Percentiles rank a stretch among this genome's conserved stretches.
Evolutionary conservation across 2,797 vertebrate species (phyloP).

Genomic region (Semotilus atromaculatus): DNA sequence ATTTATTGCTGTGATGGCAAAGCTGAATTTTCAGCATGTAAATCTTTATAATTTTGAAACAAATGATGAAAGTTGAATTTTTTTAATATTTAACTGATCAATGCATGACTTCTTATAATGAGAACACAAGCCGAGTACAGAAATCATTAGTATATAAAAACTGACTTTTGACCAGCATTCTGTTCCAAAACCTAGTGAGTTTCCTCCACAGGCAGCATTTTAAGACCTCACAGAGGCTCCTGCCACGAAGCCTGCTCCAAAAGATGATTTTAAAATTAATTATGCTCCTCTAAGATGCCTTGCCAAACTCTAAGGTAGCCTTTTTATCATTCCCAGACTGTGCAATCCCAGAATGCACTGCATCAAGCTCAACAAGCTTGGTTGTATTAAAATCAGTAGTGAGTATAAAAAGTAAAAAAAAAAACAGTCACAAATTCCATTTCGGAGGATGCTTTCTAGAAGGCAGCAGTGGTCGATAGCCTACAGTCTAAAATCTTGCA

Average conservation of each 20-base stretch:
- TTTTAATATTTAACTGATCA: background rate
- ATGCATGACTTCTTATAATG: constrained; percentile 10
- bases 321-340: background rate
- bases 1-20: background rate
- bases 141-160: background rate
- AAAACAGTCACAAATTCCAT: background rate
- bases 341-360: background rate
- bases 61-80: background rate
- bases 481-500: background rate
- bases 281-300: background rate
- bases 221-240: background rate
- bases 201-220: constrained; percentile 3
- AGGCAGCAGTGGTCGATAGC: too few species aligned
- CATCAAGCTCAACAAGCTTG: background rate
- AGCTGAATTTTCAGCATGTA: background rate
- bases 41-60: background rate
- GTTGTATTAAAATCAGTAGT: background rate
- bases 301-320: background rate
- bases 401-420: background rate
- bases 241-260: background rate
- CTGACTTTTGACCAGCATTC: background rate
- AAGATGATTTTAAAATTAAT: background rate
- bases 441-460: background rate
- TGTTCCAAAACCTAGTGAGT: background rate
- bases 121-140: background rate